These are phyloP conservation scores for Lithophane semibrunnea DNA, from an alignment of 2,888 invertebrate genomes.

Conservation along the genomic window DNA sequence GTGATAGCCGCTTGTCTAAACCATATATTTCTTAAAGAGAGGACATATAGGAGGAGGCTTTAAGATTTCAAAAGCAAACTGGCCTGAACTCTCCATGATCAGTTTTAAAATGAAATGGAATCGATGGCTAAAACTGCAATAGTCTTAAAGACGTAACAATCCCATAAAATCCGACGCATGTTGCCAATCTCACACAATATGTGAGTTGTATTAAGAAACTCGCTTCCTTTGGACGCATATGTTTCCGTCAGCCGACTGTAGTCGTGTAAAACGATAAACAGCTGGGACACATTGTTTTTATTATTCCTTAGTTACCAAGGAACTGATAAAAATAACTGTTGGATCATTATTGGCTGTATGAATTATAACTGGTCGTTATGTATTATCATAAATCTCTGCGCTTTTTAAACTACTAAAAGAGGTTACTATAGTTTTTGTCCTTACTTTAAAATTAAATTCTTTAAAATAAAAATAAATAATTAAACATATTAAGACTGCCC, in stretches of 20 bases:
- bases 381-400: neutral
- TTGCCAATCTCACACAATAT: slow-evolving; percentile 39
- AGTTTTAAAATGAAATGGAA: neutral
- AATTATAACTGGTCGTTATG: neutral
- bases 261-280: slow-evolving; percentile 37
- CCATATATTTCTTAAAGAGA: too few relatives aligned
- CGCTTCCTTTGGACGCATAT: slow-evolving; percentile 34
- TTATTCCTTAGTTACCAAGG: slow-evolving; percentile 25
- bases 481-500: too few relatives aligned
- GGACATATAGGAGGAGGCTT: neutral
- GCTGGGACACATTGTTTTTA: slow-evolving; percentile 28
- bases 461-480: neutral
- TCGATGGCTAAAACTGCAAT: neutral
- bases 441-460: neutral
- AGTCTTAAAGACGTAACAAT: neutral
- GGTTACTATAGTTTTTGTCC: neutral
- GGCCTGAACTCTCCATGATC: neutral
- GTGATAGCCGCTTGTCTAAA: neutral
- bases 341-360: neutral
- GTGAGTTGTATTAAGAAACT: slow-evolving; percentile 39
- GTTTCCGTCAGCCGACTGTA: slow-evolving; percentile 26
- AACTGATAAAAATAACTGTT: slow-evolving; percentile 10
- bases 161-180: neutral
- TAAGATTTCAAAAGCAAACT: neutral
- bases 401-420: neutral